Evolutionary conservation across 2,113 vertebrate species (phyloP), one percentile per base, ranked within the genome.

Genomic region (Dasyornis broadbenti): DNA sequence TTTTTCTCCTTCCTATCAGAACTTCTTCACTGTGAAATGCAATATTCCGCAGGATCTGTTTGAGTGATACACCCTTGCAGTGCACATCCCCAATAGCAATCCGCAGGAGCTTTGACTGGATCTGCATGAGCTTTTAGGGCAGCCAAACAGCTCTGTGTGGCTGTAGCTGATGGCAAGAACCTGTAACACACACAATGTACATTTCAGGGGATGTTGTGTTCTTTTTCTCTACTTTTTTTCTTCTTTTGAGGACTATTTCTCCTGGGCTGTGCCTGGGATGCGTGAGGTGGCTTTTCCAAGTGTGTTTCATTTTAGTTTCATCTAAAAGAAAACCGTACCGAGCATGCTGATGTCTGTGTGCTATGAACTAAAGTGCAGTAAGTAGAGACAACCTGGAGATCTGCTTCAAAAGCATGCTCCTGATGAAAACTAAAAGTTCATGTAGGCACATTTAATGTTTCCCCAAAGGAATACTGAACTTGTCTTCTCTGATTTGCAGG

Each of bases 151-250:
- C 3, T 52, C 31, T 44, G 27, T 15, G 30, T 31, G 16, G 7
- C 9, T 65, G n/a, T 11, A 35, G 13, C 7, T 49, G 10, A 39
- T 28, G 13, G 19, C 16, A 33, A 37, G 11, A 45, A 26, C 26
- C 42, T 18, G 13, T 71, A 35, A 78, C 4, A 13, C 3, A 39
- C 3, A n/a, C 12, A 77, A 33, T 8, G 39, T 0, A 2, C 2
- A 28, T 54, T 64, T 72, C 7, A 45, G 5, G 2, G 5, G 2
- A 1, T 0, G 21, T 50, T 68, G 7, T 73, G 9, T 42, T 4
- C 30, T 88, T 37, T 13, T 54, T 69, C n/a, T 42, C 14, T 37
- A 14, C 0, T 35, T 59, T 35, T 31, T 18, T 56, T 30, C 37
- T 45, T 13, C 5, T 44, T 69, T 77, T 49, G 14, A 15, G 9